A percentile compares a stretch with the other conserved stretches of the same genome.
Conservation (phyloP, 2,113 vertebrate species). For the Lutjanus erythropterus region DNA sequence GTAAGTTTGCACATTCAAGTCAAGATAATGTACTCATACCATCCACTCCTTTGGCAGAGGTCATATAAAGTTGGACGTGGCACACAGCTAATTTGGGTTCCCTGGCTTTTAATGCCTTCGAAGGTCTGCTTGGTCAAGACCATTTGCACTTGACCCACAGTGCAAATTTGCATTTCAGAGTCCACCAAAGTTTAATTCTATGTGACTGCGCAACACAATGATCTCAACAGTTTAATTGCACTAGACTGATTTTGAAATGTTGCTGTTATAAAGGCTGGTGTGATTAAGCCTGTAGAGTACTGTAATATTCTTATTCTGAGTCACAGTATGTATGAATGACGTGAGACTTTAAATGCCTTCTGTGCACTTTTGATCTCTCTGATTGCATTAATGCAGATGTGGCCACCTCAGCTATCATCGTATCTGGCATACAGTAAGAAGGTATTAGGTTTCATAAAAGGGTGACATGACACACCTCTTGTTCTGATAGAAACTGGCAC, state of each 20-base stretch:
- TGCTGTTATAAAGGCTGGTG: not conserved
- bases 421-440: slow-evolving; percentile 56
- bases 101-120: not conserved
- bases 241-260: slow-evolving; percentile 1
- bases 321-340: slow-evolving; percentile 15
- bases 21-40: not conserved
- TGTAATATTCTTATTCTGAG: slow-evolving; percentile 1
- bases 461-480: slow-evolving; percentile 71
- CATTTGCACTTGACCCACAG: not conserved
- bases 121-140: not conserved
- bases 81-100: not conserved
- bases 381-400: slow-evolving; percentile 47
- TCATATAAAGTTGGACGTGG: not conserved
- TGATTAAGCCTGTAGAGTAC: not conserved
- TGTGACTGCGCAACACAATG: not conserved
- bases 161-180: not conserved
- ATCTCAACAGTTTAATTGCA: not conserved
- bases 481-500: slow-evolving; percentile 64
- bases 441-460: slow-evolving; percentile 69
- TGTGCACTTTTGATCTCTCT: slow-evolving; percentile 36
- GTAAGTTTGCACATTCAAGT: not conserved
- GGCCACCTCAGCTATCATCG: slow-evolving; percentile 52
- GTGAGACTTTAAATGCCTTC: slow-evolving; percentile 32
- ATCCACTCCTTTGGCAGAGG: not conserved
- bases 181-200: not conserved